Conservation (phyloP, 2,888 invertebrate species). For the Branchipolynoe longqiensis region DNA sequence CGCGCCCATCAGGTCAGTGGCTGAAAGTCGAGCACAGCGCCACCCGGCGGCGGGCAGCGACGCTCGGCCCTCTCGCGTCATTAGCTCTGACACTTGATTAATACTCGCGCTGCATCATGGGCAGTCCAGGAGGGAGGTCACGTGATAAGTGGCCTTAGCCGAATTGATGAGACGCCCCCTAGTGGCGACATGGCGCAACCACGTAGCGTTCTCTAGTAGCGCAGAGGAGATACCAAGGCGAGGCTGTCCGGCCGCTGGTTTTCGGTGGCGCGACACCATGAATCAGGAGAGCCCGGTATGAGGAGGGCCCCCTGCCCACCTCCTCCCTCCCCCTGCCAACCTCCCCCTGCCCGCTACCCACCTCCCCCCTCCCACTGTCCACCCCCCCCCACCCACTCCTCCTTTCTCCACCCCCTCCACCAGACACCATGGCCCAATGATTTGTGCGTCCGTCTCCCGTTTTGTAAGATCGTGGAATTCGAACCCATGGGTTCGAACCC, state of each 20-base stretch:
- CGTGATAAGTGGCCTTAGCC: conserved; percentile 3
- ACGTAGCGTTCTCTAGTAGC: conserved; percentile 8
- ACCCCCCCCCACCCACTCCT: no score
- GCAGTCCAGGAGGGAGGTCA: background rate
- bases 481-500: no score
- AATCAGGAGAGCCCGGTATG: conserved; percentile 3
- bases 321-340: background rate
- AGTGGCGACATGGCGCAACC: background rate
- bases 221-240: conserved; percentile 18
- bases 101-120: conserved; percentile 12
- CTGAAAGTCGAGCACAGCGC: no score
- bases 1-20: no score
- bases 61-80: background rate
- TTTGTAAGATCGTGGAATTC: no score
- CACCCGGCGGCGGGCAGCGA: no score
- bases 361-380: no score
- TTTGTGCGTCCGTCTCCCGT: no score
- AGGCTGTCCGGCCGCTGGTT: background rate
- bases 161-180: conserved; percentile 15
- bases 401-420: no score
- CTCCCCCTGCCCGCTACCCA: background rate
- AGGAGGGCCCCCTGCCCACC: background rate
- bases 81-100: background rate
- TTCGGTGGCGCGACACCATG: background rate
- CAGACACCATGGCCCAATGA: no score